A percentile compares a stretch with the other conserved stretches of the same genome.
Evolutionary conservation across 2,888 invertebrate species (phyloP).

Genomic region (Antheraea yamamai): DNA sequence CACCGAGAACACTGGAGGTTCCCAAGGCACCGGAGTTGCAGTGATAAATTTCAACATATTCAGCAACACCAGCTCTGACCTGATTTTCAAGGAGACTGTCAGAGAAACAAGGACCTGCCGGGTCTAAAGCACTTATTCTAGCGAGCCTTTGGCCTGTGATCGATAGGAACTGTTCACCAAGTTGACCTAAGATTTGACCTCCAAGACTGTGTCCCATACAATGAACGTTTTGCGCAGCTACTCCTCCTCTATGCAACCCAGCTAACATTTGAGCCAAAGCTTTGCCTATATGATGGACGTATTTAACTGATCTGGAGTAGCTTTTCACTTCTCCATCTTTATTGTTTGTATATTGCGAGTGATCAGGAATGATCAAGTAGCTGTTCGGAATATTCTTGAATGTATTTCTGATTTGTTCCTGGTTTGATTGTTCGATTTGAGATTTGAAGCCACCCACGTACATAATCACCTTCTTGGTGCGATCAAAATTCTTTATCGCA

Average conservation of each 20-base stretch:
- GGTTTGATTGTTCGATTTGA: no score
- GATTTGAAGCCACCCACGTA: conserved; percentile 66
- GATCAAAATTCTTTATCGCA: no score
- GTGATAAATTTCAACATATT: conserved; percentile 83
- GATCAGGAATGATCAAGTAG: conserved; percentile 72
- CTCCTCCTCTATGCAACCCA: conserved; percentile 49
- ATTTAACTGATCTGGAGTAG: conserved; percentile 67
- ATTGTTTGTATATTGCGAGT: conserved; percentile 68
- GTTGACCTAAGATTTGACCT: conserved; percentile 64
- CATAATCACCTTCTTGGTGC: conserved; percentile 53
- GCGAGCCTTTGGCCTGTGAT: conserved; percentile 55
- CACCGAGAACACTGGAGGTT: conserved; percentile 74
- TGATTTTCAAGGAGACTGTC: conserved; percentile 66
- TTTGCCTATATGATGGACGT: conserved; percentile 68
- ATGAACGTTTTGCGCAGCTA: conserved; percentile 63
- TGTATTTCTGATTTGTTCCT: conserved; percentile 47
- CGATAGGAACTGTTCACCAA: conserved; percentile 56
- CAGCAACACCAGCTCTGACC: conserved; percentile 79
- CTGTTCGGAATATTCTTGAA: conserved; percentile 62
- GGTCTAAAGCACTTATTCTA: conserved; percentile 69
- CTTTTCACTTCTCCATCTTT: conserved; percentile 58
- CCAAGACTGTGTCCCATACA: conserved; percentile 73
- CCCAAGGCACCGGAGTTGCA: conserved; percentile 82
- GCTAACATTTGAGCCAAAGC: conserved; percentile 60
- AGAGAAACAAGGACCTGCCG: conserved; percentile 73